Evolutionary conservation across 2,797 vertebrate species (phyloP).

Genomic region (Tangara arthus): DNA sequence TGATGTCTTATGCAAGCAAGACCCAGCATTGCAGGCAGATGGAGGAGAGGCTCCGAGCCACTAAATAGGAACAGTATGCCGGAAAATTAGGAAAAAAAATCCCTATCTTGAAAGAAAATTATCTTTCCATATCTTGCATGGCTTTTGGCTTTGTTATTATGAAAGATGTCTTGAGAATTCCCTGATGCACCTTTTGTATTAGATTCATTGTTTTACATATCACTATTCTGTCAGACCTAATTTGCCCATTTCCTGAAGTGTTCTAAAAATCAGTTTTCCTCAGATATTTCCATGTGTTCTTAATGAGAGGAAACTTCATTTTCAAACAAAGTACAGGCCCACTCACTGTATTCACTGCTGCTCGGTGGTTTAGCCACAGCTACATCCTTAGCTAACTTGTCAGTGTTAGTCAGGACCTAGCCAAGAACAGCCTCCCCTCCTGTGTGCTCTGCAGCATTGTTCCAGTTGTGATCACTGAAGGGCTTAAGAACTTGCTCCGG

Average conservation of each 20-base stretch:
- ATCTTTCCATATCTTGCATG: not conserved
- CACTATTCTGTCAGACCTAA: not conserved
- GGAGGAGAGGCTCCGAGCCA: not conserved
- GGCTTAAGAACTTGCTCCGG: not conserved
- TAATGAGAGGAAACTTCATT: not conserved
- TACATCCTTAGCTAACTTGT: not conserved
- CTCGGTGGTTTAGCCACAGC: not conserved
- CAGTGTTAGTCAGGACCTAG: not conserved
- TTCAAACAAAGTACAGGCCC: not conserved
- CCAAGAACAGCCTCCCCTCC: not conserved
- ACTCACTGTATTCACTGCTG: not conserved
- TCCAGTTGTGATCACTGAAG: not conserved
- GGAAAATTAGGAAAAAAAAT: not conserved
- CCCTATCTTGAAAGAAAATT: not conserved
- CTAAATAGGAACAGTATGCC: not conserved
- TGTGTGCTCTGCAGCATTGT: not conserved
- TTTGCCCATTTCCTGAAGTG: not conserved
- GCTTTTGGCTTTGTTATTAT: slow-evolving; percentile 1
- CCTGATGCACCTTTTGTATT: not conserved
- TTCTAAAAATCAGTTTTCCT: not conserved
- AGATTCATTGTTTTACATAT: not conserved
- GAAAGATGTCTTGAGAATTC: slow-evolving; percentile 9
- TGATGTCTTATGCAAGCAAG: not conserved
- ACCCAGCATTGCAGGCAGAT: not conserved
- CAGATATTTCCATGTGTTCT: not conserved